Evolutionary conservation across 2,113 vertebrate genomes (phyloP).

Genomic region (Bubalus kerabau): DNA sequence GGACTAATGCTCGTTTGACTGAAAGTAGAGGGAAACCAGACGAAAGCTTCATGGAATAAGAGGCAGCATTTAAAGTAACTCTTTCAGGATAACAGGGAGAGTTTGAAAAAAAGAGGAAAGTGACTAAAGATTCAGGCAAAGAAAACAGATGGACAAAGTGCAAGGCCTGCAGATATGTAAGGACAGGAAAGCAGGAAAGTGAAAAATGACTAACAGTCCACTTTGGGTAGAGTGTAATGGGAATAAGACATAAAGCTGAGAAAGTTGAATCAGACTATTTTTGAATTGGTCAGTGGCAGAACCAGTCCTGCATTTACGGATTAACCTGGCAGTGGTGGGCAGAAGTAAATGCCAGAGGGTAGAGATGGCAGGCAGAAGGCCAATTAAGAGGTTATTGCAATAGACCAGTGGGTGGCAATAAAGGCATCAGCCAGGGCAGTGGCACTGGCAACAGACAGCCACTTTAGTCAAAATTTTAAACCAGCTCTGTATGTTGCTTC

Average conservation of each 20-base stretch:
- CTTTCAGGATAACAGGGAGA: background rate
- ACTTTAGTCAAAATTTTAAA: background rate
- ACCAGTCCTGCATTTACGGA: background rate
- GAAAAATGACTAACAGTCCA: background rate
- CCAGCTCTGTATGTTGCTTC: background rate
- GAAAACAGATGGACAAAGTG: background rate
- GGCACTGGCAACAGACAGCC: background rate
- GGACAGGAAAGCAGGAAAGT: background rate
- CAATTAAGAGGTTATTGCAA: background rate
- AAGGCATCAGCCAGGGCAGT: background rate
- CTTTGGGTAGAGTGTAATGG: background rate
- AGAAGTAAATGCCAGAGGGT: background rate
- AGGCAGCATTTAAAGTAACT: background rate
- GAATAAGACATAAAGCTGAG: background rate
- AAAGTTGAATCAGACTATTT: background rate
- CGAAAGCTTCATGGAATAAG: background rate
- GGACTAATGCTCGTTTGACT: background rate
- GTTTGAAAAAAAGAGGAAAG: conserved; percentile 8
- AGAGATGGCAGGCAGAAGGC: background rate
- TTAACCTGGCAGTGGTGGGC: background rate
- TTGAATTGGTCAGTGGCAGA: background rate
- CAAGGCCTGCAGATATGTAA: background rate
- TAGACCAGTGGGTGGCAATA: background rate
- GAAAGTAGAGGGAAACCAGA: background rate
- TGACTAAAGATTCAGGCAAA: background rate